Percentiles rank a stretch among this genome's conserved stretches.
Evolutionary conservation across 2,797 vertebrate genomes (phyloP).

Genomic region (Naso thynnoides): DNA sequence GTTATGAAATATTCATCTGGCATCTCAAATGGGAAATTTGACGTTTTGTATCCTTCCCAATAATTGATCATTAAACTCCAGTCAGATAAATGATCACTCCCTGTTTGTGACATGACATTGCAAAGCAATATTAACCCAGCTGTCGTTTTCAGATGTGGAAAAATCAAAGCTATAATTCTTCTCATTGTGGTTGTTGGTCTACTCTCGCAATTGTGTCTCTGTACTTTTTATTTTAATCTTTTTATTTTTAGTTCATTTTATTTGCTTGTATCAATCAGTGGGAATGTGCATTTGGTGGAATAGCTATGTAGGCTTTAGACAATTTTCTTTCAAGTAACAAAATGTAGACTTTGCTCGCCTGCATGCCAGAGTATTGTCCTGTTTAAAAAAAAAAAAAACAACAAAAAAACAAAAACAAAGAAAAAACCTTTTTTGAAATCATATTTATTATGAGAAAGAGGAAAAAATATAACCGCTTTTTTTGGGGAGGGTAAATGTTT

Average conservation of each 20-base stretch:
- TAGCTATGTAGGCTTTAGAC: conserved; percentile 88
- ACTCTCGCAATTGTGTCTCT: conserved; percentile 77
- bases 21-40: conserved; percentile 28
- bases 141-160: conserved; percentile 67
- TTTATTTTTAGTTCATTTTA: conserved; percentile 51
- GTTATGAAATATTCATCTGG: conserved; percentile 45
- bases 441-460: conserved; percentile 84
- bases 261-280: conserved; percentile 98
- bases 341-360: conserved; percentile 84
- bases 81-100: conserved; percentile 56
- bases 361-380: conserved; percentile 87
- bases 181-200: conserved; percentile 77
- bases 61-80: conserved; percentile 39
- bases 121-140: conserved; percentile 85
- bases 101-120: conserved; percentile 71
- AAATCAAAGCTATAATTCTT: conserved; percentile 81
- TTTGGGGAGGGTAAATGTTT: conserved; percentile 73
- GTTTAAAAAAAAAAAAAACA: conserved; percentile 39
- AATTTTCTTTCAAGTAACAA: conserved; percentile 68
- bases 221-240: conserved; percentile 51
- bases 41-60: conserved; percentile 31
- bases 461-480: conserved; percentile 61
- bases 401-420: conserved; percentile 21
- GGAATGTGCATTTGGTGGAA: conserved; percentile 96
- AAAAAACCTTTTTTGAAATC: conserved; percentile 75